Conservation (phyloP, 1,140 invertebrate genomes). For the Papilio dardanus region DNA sequence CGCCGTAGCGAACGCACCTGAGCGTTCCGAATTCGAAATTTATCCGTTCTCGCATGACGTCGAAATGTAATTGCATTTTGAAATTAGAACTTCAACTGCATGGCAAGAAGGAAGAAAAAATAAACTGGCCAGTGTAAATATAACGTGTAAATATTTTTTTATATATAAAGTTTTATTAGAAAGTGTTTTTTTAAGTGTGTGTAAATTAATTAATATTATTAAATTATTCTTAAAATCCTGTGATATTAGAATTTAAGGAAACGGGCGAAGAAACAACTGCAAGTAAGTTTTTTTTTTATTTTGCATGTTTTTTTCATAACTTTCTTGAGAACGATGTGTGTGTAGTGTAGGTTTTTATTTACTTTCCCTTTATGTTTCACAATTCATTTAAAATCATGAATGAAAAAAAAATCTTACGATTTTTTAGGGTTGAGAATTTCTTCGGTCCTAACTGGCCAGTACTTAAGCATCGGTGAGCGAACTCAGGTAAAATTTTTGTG, state of each 20-base stretch:
- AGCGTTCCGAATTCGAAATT: slow-evolving; percentile 44
- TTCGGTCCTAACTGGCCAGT: background rate
- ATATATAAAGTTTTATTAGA: slow-evolving; percentile 44
- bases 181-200: slow-evolving; percentile 56
- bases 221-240: slow-evolving; percentile 65
- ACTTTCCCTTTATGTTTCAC: background rate
- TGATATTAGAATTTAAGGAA: slow-evolving; percentile 70
- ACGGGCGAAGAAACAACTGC: slow-evolving; percentile 44
- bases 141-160: slow-evolving; percentile 57
- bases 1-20: slow-evolving; percentile 51
- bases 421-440: background rate
- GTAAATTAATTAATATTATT: slow-evolving; percentile 47
- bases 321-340: background rate
- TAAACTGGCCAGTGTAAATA: slow-evolving; percentile 57
- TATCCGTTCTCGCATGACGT: slow-evolving; percentile 29
- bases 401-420: background rate
- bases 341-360: background rate
- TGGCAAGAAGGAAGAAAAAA: slow-evolving; percentile 42
- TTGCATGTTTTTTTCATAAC: slow-evolving; percentile 5
- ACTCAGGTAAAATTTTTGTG: slow-evolving; percentile 33
- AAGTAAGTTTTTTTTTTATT: slow-evolving; percentile 61
- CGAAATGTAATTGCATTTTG: slow-evolving; percentile 46
- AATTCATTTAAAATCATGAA: background rate
- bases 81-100: slow-evolving; percentile 41
- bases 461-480: slow-evolving; percentile 4